phyloP scores from a whole-genome alignment of 2,888 invertebrate species.

The Acanthococcus lagerstroemiae region DNA sequence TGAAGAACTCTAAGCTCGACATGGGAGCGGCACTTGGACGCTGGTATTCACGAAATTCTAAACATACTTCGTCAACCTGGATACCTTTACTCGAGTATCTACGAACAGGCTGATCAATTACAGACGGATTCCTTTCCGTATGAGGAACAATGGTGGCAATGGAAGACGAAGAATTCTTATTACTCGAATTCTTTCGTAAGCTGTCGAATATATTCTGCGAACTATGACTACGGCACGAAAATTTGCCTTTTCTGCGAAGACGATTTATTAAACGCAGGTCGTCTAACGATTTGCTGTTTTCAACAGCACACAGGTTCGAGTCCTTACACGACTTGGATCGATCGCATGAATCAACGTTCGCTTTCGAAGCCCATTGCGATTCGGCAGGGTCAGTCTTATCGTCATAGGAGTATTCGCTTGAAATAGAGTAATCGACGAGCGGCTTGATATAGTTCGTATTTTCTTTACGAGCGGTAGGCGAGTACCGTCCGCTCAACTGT shows the following conservation, averaged over 20 bases:
- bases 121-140: background rate
- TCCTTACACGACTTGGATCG: background rate
- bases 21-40: background rate
- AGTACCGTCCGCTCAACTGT: background rate
- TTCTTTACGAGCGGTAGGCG: background rate
- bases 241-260: background rate
- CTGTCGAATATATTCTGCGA: background rate
- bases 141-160: slow-evolving; percentile 10
- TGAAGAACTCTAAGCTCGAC: background rate
- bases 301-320: background rate
- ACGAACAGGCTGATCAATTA: background rate
- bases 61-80: background rate
- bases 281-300: slow-evolving; percentile 15
- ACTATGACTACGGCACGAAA: background rate
- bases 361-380: background rate
- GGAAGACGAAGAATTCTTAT: slow-evolving; percentile 10
- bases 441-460: background rate
- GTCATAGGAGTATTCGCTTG: background rate
- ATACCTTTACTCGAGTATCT: slow-evolving; percentile 11
- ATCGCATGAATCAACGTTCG: too few relatives aligned
- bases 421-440: slow-evolving; percentile 7
- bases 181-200: background rate
- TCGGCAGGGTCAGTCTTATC: background rate
- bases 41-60: background rate
- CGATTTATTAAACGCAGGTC: slow-evolving; percentile 4